Evolutionary conservation across 2,113 vertebrate genomes (phyloP).

Genomic region (Thalassarche chlororhynchos): DNA sequence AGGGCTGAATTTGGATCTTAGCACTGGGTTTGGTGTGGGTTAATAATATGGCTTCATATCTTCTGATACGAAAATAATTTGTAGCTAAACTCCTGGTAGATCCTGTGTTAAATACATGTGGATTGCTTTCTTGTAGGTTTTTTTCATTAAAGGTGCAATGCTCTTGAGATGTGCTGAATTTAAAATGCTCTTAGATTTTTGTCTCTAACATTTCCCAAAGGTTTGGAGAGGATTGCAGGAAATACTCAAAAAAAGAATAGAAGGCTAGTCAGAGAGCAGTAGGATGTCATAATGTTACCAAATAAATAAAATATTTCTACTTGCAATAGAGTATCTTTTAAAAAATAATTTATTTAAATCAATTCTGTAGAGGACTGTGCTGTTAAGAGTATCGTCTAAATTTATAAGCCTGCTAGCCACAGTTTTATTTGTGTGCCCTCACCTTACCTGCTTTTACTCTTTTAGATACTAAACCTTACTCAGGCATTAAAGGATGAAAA

Average conservation of each 20-base stretch:
- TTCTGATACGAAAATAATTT: neutral
- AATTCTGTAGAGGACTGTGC: too few relatives aligned
- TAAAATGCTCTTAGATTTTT: neutral
- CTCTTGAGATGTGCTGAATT: neutral
- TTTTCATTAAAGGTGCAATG: neutral
- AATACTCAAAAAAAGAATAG: neutral
- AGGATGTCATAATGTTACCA: neutral
- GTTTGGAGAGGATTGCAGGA: neutral
- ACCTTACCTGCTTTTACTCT: neutral
- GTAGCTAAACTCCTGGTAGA: neutral
- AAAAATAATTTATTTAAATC: neutral
- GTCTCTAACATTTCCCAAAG: neutral
- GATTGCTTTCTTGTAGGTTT: neutral
- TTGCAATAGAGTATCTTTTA: neutral
- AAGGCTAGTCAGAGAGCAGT: neutral
- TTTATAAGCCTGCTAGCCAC: neutral
- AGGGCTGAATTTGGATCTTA: neutral
- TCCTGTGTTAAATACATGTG: neutral
- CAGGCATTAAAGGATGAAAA: constrained; percentile 92
- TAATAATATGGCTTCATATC: neutral
- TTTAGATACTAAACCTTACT: constrained; percentile 92
- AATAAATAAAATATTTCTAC: neutral
- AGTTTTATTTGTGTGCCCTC: neutral
- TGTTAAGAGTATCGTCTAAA: neutral
- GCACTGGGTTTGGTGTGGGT: neutral